phyloP scores from a whole-genome alignment of 2,113 vertebrate genomes.

The Prolemur simus region DNA sequence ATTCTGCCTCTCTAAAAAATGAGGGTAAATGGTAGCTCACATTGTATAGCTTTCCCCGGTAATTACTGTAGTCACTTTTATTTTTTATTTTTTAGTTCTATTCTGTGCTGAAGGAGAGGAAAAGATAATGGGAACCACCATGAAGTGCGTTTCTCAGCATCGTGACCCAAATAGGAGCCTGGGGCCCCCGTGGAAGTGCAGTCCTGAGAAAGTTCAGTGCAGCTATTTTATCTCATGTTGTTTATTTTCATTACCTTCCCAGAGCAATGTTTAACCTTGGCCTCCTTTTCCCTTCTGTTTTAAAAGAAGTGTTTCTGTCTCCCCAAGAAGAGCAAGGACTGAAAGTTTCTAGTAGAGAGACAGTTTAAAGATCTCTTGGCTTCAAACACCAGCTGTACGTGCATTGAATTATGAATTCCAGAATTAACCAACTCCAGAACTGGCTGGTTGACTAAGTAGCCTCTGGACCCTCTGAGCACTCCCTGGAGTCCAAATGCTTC shows the following conservation, averaged over 20 bases:
- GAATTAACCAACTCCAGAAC: constrained; percentile 56
- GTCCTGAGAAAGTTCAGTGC: constrained; percentile 10
- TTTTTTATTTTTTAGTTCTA: neutral
- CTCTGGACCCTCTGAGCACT: neutral
- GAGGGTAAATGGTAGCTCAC: neutral
- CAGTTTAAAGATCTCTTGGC: constrained; percentile 65
- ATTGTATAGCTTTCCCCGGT: constrained; percentile 18
- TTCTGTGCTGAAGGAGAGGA: neutral
- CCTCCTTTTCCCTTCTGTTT: constrained; percentile 61
- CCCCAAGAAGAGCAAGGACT: constrained; percentile 18
- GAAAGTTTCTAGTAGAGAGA: constrained; percentile 49
- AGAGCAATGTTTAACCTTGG: constrained; percentile 70
- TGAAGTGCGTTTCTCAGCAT: rapidly evolving
- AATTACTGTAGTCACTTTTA: neutral
- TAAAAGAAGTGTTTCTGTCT: constrained; percentile 19
- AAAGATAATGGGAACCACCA: neutral
- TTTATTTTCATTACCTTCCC: neutral
- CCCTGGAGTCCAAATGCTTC: neutral
- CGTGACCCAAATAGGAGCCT: neutral
- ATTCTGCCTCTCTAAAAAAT: constrained; percentile 58
- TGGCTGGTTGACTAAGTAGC: constrained; percentile 1
- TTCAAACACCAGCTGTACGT: constrained; percentile 36
- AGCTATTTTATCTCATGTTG: neutral
- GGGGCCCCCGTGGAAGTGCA: neutral
- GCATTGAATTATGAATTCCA: constrained; percentile 66